These are phyloP conservation scores for Heliconius nattereri DNA, from an alignment of 1,140 invertebrate species.

Conservation along the genomic window DNA sequence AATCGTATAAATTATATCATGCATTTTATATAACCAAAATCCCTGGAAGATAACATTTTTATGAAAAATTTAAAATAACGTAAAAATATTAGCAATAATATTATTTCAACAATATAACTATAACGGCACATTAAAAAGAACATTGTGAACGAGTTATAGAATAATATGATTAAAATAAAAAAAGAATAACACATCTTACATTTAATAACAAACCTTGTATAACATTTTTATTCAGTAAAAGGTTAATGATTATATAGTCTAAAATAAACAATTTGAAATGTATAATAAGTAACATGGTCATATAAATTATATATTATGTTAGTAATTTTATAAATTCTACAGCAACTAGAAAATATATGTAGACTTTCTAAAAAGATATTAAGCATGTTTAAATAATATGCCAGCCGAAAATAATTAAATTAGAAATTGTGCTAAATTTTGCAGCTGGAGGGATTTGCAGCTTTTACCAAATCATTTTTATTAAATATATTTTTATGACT, in stretches of 20 bases:
- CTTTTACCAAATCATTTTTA: not conserved
- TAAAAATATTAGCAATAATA: slow-evolving; percentile 8
- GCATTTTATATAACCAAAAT: slow-evolving; percentile 31
- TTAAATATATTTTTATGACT: no score
- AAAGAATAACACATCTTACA: not conserved
- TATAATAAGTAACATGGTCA: not conserved
- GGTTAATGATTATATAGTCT: not conserved
- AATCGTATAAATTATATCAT: slow-evolving; percentile 43
- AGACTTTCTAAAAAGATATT: not conserved
- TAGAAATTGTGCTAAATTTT: not conserved
- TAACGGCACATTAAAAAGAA: not conserved
- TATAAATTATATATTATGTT: not conserved
- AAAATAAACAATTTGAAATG: not conserved
- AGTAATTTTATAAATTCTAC: not conserved
- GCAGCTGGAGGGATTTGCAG: not conserved
- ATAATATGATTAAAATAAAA: not conserved
- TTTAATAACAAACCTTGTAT: not conserved
- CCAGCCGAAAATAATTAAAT: not conserved
- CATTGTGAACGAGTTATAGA: not conserved
- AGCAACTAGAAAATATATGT: not conserved
- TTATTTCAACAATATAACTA: not conserved
- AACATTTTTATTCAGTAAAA: not conserved
- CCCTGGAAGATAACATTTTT: slow-evolving; percentile 37
- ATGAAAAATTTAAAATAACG: slow-evolving; percentile 31
- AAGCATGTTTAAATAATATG: not conserved